A percentile compares a stretch with the other conserved stretches of the same genome.
These are phyloP conservation scores for Melanostigma gelatinosum DNA, from an alignment of 2,113 vertebrate species.

Conservation along the genomic window DNA sequence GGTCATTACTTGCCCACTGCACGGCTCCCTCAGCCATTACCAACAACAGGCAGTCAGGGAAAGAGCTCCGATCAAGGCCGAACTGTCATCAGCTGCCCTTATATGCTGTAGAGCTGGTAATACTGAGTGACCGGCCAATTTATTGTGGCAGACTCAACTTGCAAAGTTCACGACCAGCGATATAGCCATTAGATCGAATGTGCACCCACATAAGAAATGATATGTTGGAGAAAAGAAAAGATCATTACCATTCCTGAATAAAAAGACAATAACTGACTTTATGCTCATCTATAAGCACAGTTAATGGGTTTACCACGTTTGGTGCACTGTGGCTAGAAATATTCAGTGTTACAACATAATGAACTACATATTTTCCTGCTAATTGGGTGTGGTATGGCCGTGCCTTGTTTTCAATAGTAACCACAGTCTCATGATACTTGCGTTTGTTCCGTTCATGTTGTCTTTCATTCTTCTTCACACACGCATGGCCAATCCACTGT, in stretches of 20 bases:
- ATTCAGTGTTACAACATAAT: not conserved
- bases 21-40: conserved; percentile 68
- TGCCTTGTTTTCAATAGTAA: not conserved
- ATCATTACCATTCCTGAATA: conserved; percentile 30
- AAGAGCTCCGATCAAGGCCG: conserved; percentile 57
- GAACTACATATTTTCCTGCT: not conserved
- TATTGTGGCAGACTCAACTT: conserved; percentile 21
- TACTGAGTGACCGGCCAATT: conserved; percentile 39
- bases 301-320: conserved; percentile 13
- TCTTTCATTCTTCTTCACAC: not conserved
- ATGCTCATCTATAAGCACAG: not conserved
- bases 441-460: not conserved
- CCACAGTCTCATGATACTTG: not conserved
- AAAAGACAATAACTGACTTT: conserved; percentile 26
- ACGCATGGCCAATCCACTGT: not conserved
- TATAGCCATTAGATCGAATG: conserved; percentile 38
- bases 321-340: not conserved
- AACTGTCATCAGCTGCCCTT: conserved; percentile 65
- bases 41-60: conserved; percentile 58
- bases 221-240: conserved; percentile 3
- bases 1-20: conserved; percentile 68
- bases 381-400: not conserved
- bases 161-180: conserved; percentile 52
- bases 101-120: conserved; percentile 46
- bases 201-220: not conserved